Conservation (phyloP, 2,888 invertebrate species). For the Leptarthrus brevirostris region DNA sequence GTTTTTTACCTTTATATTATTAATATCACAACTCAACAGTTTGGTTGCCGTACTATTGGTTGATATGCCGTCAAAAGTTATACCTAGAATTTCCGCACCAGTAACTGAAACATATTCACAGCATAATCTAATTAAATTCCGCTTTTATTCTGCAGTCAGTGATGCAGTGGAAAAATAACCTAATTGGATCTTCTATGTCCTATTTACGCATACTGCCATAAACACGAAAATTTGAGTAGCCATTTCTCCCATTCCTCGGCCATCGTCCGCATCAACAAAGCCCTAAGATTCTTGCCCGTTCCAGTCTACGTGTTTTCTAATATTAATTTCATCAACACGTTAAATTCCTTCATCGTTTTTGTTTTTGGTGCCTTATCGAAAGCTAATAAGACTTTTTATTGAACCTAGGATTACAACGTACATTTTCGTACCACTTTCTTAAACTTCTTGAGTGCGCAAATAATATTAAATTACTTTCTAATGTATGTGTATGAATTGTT, state of each 20-base stretch:
- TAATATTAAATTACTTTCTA: too few relatives aligned
- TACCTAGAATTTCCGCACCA: background rate
- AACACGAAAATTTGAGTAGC: constrained; percentile 34
- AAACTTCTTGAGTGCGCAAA: too few relatives aligned
- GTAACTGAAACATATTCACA: background rate
- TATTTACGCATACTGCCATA: constrained; percentile 25
- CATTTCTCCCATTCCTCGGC: background rate
- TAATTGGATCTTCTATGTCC: constrained; percentile 21
- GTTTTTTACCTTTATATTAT: background rate
- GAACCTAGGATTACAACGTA: too few relatives aligned
- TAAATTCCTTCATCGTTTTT: too few relatives aligned
- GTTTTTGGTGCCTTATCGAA: too few relatives aligned
- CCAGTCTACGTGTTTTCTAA: constrained; percentile 33
- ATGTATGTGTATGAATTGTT: too few relatives aligned
- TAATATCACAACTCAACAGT: constrained; percentile 15
- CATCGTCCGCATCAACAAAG: constrained; percentile 37
- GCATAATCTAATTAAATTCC: background rate
- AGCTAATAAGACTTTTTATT: too few relatives aligned
- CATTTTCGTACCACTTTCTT: too few relatives aligned
- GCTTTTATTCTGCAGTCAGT: constrained; percentile 17
- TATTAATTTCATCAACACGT: constrained; percentile 35
- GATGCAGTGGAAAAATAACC: constrained; percentile 13
- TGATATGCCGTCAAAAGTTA: constrained; percentile 15
- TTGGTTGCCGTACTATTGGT: constrained; percentile 9
- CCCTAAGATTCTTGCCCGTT: too few relatives aligned